Conservation (phyloP, 2,113 vertebrate genomes). For the Grammomys dolichurus region DNA sequence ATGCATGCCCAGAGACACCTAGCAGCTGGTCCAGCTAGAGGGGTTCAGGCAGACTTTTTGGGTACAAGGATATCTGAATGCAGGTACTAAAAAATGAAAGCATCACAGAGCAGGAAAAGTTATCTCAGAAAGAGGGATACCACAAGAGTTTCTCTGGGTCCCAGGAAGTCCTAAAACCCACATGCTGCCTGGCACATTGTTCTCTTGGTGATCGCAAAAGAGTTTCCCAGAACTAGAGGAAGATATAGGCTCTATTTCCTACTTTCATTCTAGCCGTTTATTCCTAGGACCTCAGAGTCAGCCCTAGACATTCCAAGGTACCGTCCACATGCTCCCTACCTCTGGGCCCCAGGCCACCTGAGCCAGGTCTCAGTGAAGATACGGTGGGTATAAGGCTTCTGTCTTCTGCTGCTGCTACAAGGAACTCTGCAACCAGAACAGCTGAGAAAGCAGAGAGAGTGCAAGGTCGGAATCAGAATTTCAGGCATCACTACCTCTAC, state of each 20-base stretch:
- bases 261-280: not conserved
- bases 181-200: not conserved
- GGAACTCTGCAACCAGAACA: not conserved
- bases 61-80: not conserved
- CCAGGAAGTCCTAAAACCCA: not conserved
- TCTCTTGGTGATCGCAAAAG: not conserved
- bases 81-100: not conserved
- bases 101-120: too few species aligned
- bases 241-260: not conserved
- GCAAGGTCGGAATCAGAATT: not conserved
- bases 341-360: not conserved
- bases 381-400: not conserved
- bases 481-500: too few species aligned
- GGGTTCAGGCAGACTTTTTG: not conserved
- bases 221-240: not conserved
- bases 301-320: not conserved
- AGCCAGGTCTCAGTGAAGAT: not conserved
- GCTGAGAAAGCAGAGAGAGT: not conserved
- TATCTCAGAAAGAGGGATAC: not conserved
- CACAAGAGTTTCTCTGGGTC: fast-evolving
- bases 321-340: not conserved
- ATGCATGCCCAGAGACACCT: not conserved
- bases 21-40: not conserved
- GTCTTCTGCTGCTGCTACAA: not conserved
- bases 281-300: not conserved